These are phyloP conservation scores for Buteo buteo DNA, from an alignment of 2,113 vertebrate genomes.

Conservation along the genomic window DNA sequence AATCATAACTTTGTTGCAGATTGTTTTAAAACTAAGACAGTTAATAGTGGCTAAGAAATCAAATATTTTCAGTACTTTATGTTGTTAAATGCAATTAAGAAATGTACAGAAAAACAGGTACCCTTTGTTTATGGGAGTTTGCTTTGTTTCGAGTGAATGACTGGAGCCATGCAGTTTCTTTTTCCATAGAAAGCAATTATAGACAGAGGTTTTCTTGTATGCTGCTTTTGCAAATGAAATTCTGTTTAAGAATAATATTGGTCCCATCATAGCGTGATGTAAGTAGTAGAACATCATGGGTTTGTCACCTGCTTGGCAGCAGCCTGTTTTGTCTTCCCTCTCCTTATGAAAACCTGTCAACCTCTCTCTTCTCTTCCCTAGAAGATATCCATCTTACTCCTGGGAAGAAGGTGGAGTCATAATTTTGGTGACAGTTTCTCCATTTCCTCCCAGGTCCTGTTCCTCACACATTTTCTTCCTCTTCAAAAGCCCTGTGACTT, in stretches of 20 bases:
- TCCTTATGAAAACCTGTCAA: not conserved
- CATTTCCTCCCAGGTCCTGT: not conserved
- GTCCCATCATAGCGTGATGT: not conserved
- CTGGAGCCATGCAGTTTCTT: not conserved
- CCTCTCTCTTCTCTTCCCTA: not conserved
- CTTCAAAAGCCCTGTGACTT: not conserved
- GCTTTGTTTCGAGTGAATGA: not conserved
- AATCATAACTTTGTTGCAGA: not conserved
- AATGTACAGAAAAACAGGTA: not conserved
- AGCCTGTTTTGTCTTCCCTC: not conserved
- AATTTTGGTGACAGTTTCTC: conserved; percentile 4
- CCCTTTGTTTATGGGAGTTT: not conserved
- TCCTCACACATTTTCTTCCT: not conserved
- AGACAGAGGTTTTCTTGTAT: not conserved
- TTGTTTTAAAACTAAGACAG: not conserved
- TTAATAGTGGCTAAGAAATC: not conserved
- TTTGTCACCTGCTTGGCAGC: not conserved
- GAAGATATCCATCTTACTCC: not conserved
- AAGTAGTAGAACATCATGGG: not conserved
- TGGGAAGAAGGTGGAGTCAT: not conserved
- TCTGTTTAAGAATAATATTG: not conserved
- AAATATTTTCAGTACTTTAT: not conserved
- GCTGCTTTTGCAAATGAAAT: not conserved
- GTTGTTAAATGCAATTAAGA: not conserved
- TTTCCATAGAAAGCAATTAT: not conserved